These are phyloP conservation scores for Pelecanoides urinatrix DNA, from an alignment of 2,113 vertebrate species.

Conservation along the genomic window DNA sequence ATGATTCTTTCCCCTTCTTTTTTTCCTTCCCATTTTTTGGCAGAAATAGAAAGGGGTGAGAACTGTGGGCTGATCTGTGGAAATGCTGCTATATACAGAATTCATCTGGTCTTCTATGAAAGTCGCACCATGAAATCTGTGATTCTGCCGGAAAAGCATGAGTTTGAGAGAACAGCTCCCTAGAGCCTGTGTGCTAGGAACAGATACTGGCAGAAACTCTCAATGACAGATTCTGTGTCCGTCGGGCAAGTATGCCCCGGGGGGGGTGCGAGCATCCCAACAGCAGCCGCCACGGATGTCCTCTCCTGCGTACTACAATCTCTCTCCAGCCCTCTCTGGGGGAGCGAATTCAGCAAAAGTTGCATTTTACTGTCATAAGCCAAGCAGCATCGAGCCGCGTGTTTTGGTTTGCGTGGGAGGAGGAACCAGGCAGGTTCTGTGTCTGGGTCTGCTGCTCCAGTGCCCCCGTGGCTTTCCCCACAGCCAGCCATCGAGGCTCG, in stretches of 20 bases:
- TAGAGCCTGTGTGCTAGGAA: neutral
- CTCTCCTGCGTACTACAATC: neutral
- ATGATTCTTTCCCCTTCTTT: neutral
- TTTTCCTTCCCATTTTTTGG: neutral
- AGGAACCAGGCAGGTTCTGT: neutral
- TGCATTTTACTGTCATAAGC: neutral
- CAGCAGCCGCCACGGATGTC: neutral
- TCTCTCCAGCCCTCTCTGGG: neutral
- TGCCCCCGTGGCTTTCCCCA: neutral
- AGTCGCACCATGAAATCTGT: neutral
- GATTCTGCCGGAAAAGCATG: neutral
- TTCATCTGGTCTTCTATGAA: conserved; percentile 12
- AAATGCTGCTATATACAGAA: conserved; percentile 9
- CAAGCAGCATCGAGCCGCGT: neutral
- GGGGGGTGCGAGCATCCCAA: neutral
- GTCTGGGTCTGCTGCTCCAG: neutral
- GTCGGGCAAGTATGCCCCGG: neutral
- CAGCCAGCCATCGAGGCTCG: neutral
- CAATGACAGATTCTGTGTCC: too few species aligned
- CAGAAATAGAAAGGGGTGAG: neutral
- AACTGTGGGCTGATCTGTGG: conserved; percentile 25
- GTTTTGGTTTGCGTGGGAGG: neutral
- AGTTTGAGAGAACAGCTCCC: neutral
- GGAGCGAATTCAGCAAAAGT: neutral
- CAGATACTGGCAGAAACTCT: neutral